Base-by-base conservation (phyloP, 2,797 vertebrate species). In the Erethizon dorsatum region DNA sequence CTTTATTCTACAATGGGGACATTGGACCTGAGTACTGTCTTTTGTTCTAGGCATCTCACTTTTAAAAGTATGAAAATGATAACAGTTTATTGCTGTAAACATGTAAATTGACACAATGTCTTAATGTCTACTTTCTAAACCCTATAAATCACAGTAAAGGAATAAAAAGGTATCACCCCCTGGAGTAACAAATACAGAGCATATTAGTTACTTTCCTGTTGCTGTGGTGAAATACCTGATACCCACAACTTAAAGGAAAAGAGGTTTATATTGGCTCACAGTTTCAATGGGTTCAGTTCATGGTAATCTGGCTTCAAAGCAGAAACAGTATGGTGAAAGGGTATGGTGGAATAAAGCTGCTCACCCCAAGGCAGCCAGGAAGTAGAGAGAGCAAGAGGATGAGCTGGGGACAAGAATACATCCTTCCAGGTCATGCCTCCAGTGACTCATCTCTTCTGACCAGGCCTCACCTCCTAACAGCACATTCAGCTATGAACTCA, bases 111-210 rank as follows among this genome's bases (percentile, higher is more conserved):
- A 84, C 94, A 85, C 31, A 69, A 52, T 52, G 12, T 69, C 9
- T 56, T 90, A 90, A 90, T 80, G 7, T 61, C 54, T 89, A 50
- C 37, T 90, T 94, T 33, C 83, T 92, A 94, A 89, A 88, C 7
- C 15, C 20, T 90, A 80, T 73, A 80, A 94, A 84, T 88, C 13
- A 88, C 15, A 92, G 13, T 79, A 82, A 80, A 65, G 28, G 10
- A 90, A 52, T 63, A 90, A 90, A 90, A 57, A 26, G 2, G 3
- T 17, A 67, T 69, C 37, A 83, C n/a, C 50, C 3, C 22, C 83
- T 52, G 57, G 4, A 18, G 67, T 47, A 92, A 69, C 47, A 31
- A 71, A 69, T 67, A 83, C 5, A 84, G 75, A 22, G 22, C 26
- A 6, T 75, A 47, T 75, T 12, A 73, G 37, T 45, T 28, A 75